Percentiles rank a stretch among this genome's conserved stretches.
Conservation (phyloP, 2,113 vertebrate genomes). For the Centropus unirufus region DNA sequence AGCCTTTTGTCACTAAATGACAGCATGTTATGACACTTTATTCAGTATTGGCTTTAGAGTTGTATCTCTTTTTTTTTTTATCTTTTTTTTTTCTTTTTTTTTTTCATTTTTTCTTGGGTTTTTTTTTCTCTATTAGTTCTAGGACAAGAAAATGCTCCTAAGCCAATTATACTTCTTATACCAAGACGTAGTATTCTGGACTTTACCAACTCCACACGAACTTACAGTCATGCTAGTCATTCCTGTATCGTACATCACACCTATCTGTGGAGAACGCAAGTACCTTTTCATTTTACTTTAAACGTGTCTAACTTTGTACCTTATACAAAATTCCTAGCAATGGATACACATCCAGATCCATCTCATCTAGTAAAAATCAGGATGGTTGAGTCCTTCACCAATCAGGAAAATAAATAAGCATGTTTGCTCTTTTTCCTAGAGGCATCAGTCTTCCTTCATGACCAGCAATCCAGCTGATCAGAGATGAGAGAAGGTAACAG, state of each 20-base stretch:
- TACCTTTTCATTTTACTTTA: background rate
- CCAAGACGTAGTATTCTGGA: background rate
- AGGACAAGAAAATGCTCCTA: slow-evolving; percentile 8
- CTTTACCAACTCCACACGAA: background rate
- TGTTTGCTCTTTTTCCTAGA: background rate
- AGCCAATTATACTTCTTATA: background rate
- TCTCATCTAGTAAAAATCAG: background rate
- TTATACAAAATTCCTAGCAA: background rate
- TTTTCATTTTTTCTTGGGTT: no score
- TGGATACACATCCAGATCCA: background rate
- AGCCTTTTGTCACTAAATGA: background rate
- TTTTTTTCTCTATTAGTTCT: background rate
- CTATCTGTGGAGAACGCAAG: background rate
- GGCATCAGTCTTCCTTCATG: background rate
- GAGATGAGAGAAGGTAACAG: background rate
- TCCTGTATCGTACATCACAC: background rate
- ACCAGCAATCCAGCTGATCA: background rate
- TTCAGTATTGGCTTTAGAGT: background rate
- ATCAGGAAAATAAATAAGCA: background rate
- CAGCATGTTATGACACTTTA: background rate
- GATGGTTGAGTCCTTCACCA: background rate
- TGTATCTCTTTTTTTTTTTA: background rate
- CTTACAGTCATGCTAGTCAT: background rate
- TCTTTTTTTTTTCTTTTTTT: background rate
- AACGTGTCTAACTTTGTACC: background rate